A percentile compares a stretch with the other conserved stretches of the same genome.
Conservation (phyloP, 2,888 invertebrate genomes). For the Exocentrus adspersus region DNA sequence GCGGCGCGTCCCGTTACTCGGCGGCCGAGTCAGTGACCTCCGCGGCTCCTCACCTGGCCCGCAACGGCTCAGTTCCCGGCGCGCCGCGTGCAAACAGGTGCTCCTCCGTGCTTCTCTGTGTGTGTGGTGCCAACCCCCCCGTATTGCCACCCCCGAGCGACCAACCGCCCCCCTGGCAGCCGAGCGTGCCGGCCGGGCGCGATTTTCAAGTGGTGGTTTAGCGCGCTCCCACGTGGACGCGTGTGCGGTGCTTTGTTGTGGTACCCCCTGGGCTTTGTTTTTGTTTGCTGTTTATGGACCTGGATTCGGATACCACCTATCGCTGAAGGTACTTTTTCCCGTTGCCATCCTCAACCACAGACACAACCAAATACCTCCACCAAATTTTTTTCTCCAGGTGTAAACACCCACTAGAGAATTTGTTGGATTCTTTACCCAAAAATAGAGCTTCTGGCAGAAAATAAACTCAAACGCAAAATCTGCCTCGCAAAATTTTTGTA, state of each 20-base stretch:
- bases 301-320: conserved; percentile 16
- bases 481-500: too few relatives aligned
- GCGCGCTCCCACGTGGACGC: conserved; percentile 20
- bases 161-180: conserved; percentile 23
- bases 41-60: conserved; percentile 62
- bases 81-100: conserved; percentile 63
- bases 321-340: conserved; percentile 16
- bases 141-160: conserved; percentile 20
- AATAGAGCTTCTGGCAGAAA: too few relatives aligned
- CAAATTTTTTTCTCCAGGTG: too few relatives aligned
- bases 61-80: conserved; percentile 59
- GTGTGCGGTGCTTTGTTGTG: conserved; percentile 11
- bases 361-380: too few relatives aligned
- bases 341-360: background rate
- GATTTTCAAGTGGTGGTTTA: conserved; percentile 8
- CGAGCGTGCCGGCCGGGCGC: conserved; percentile 3
- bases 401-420: too few relatives aligned
- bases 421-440: too few relatives aligned
- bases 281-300: conserved; percentile 14
- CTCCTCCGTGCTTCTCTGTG: conserved; percentile 45
- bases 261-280: conserved; percentile 15
- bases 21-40: conserved; percentile 63
- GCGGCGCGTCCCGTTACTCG: conserved; percentile 59
- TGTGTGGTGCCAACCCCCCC: conserved; percentile 23
- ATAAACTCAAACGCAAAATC: too few relatives aligned